phyloP scores from a whole-genome alignment of 2,888 invertebrate genomes.

The Pseudococcus longispinus region DNA sequence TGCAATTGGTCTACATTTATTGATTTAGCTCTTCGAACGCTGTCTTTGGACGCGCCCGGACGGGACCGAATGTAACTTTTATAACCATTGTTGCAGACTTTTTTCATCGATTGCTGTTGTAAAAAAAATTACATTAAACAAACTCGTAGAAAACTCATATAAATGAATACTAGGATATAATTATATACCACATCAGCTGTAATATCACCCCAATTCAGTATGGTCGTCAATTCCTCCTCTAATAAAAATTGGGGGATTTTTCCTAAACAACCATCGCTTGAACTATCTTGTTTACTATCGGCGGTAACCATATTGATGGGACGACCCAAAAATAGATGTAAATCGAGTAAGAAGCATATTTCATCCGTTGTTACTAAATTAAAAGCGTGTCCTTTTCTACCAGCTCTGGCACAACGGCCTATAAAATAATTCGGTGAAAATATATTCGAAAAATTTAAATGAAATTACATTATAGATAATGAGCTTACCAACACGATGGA shows the following conservation, averaged over 20 bases:
- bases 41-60: conserved; percentile 87
- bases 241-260: conserved; percentile 79
- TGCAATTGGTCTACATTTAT: conserved; percentile 68
- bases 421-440: conserved; percentile 49
- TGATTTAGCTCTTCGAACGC: conserved; percentile 83
- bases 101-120: conserved; percentile 69
- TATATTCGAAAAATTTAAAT: background rate
- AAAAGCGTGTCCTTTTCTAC: conserved; percentile 88
- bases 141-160: background rate
- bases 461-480: background rate
- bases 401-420: conserved; percentile 95
- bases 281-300: conserved; percentile 64
- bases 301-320: conserved; percentile 70
- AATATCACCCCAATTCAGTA: conserved; percentile 77
- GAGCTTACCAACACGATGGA: conserved; percentile 92
- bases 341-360: conserved; percentile 88
- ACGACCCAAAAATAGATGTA: conserved; percentile 90
- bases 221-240: conserved; percentile 78
- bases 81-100: conserved; percentile 87
- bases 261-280: conserved; percentile 75
- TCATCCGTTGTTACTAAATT: conserved; percentile 92
- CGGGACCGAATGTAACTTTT: conserved; percentile 88
- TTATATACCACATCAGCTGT: conserved; percentile 74
- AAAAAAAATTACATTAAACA: background rate
- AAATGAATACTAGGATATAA: background rate